A percentile compares a stretch with the other conserved stretches of the same genome.
Evolutionary conservation across 1,140 invertebrate species (phyloP).

Genomic region (Neuroterus valhalla): DNA sequence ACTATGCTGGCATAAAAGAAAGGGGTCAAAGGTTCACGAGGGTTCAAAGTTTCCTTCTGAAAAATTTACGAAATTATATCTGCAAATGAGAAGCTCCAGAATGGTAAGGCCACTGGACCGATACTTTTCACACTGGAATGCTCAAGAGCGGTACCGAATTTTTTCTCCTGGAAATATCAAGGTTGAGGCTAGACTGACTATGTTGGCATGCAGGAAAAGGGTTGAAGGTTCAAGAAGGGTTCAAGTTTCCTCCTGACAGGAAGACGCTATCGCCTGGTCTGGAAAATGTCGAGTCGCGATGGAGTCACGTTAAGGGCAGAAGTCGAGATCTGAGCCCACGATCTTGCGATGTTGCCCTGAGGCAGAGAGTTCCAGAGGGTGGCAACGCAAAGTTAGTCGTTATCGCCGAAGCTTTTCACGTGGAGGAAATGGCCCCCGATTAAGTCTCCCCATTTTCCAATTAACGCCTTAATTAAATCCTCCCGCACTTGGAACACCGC

Average conservation of each 20-base stretch:
- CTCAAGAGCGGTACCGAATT: no score
- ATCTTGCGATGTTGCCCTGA: background rate
- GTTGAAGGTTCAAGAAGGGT: slow-evolving; percentile 39
- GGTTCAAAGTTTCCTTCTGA: no score
- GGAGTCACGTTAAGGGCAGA: slow-evolving; percentile 35
- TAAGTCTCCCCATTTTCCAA: slow-evolving; percentile 65
- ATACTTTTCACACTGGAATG: no score
- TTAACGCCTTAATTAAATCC: slow-evolving; percentile 63
- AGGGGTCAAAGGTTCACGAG: no score
- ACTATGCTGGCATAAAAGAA: no score
- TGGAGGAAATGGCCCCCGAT: slow-evolving; percentile 63
- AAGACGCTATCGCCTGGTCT: slow-evolving; percentile 52
- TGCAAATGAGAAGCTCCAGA: no score
- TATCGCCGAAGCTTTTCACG: slow-evolving; percentile 67
- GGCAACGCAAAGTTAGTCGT: slow-evolving; percentile 64
- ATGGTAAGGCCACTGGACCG: no score
- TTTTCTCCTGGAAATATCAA: no score
- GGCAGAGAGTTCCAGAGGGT: slow-evolving; percentile 14
- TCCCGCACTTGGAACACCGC: slow-evolving; percentile 33
- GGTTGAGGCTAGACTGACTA: slow-evolving; percentile 28
- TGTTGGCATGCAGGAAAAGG: slow-evolving; percentile 32
- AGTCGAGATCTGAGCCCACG: slow-evolving; percentile 45
- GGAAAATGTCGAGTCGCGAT: slow-evolving; percentile 42
- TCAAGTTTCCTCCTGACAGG: slow-evolving; percentile 41
- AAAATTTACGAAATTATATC: no score